Evolutionary conservation across 2,888 invertebrate species (phyloP).

Genomic region (Chironomus tentans): DNA sequence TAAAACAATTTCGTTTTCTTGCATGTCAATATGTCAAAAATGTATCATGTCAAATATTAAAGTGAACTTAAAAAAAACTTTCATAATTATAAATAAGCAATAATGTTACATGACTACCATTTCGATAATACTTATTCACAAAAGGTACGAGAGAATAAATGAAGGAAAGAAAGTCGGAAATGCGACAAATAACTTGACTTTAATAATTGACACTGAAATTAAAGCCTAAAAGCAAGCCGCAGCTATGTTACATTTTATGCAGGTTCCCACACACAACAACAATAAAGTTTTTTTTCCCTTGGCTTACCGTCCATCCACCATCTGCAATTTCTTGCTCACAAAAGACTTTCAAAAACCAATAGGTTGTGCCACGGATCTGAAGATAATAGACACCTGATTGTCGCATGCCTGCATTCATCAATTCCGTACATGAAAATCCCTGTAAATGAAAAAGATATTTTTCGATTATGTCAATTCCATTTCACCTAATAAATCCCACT

Average conservation of each 20-base stretch:
- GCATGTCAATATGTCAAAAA: not conserved
- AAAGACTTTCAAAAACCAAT: constrained; percentile 86
- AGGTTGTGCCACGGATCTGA: constrained; percentile 82
- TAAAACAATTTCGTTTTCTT: not conserved
- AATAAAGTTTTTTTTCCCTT: constrained; percentile 34
- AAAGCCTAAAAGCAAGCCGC: not conserved
- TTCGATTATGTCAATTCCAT: not conserved
- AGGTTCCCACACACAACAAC: not conserved
- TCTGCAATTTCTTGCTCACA: constrained; percentile 84
- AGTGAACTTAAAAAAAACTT: not conserved
- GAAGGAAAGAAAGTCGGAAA: constrained; percentile 1
- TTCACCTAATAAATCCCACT: too few species aligned
- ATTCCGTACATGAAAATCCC: constrained; percentile 83
- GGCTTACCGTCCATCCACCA: constrained; percentile 91
- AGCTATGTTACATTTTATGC: not conserved
- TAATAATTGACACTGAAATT: not conserved
- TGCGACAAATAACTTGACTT: not conserved
- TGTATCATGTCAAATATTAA: not conserved
- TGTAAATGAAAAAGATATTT: constrained; percentile 42
- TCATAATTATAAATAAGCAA: not conserved
- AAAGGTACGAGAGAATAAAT: not conserved
- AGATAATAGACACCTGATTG: constrained; percentile 82
- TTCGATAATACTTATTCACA: too few species aligned
- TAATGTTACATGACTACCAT: not conserved
- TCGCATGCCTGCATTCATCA: constrained; percentile 75